Base-by-base conservation (phyloP, 92 coral and sea anemone species). In the Phenganax marumi region DNA sequence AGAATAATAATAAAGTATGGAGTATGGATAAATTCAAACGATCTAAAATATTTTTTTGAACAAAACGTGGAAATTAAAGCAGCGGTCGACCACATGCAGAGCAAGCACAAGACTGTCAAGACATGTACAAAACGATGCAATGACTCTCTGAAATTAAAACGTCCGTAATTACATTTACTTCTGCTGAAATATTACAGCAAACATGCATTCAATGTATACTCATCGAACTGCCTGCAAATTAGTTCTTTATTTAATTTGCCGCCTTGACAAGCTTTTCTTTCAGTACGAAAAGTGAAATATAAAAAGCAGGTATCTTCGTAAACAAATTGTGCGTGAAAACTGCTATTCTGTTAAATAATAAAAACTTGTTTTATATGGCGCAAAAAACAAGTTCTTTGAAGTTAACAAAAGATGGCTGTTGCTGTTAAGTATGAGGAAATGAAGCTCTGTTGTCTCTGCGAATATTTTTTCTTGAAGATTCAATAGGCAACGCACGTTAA, bases 41-140 rank as follows among this genome's bases (percentile, higher is more conserved):
- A 76, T 76, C 53, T 54, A 54, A 56, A 76, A 76, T 76, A 48
- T 54, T 76, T 46, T 76, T 55, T 21, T 51, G 23, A 43, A 17
- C 12, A 60, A 56, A 33, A 76, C 68, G 4, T 54, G 25, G 51
- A 66, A 55, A 76, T 76, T 76, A 76, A 76, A 68, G 46, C 68
- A 76, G 68, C 68, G 54, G 81, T 76, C 51, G 81, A 25, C 68
- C 81, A 22, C 81, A 76, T 50, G 81, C 58, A 19, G 79, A 39
- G 68, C 12, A 7, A 52, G 54, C 48, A 47, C 49, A 53, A 55
- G n/a, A n/a, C n/a, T n/a, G n/a, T n/a, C n/a, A n/a, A n/a, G 65
- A 48, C 65, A 62, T 56, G 50, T 54, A 21, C 39, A 10, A 54
- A 24, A 74, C 9, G 58, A 74, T 74, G 62, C 79, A 51, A 74